Base-by-base conservation (phyloP, 2,888 invertebrate species). In the Drosophila affinis region DNA sequence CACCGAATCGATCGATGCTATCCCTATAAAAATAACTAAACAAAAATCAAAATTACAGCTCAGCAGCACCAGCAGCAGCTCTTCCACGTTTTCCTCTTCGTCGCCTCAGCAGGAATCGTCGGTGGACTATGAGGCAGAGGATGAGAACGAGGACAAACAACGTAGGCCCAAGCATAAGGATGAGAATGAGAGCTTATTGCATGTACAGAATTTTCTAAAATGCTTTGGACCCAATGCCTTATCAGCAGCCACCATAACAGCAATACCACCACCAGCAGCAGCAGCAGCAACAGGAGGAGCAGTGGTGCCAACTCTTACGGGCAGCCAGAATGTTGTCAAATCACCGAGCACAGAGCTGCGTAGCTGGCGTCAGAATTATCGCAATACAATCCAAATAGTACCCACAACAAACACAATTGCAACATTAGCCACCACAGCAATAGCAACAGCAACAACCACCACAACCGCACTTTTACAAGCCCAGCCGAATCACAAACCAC, bases 121-220 rank as follows among this genome's bases (percentile, higher is more conserved):
- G 39, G 69, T 85, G 27, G 88, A 89, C 63, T 86, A 90, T 55
- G 84, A 86, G 59, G 90, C 84, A 12, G 89, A 90, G 67, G 89
- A 87, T 45, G 86, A 86, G 48, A 90, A 90, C 67, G 91, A 91
- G 67, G 84, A 80, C 56, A 80, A 78, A 46, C 79, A 79, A 18
- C 54, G 76, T 4, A 74, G 77, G 57, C 64, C 86, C n/a, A 71
- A 78, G 14, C 79, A 85, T 32, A 81, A 73, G 12, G 65, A 75
- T 63, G 87, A 85, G 52, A 88, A 81, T 60, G 88, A 89, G 24
- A 88, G 87, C 57, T 70, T 91, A 59, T 64, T 88, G 65, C 82
- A 90, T 73, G 90, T 91, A 51, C 90, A 91, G 72, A 90, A 90
- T 75, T 91, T 91, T 78, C 78, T 91, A 3, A 91, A 91, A 79